These are phyloP conservation scores for Gephyroberyx darwinii DNA, from an alignment of 2,797 vertebrate genomes.

Conservation along the genomic window DNA sequence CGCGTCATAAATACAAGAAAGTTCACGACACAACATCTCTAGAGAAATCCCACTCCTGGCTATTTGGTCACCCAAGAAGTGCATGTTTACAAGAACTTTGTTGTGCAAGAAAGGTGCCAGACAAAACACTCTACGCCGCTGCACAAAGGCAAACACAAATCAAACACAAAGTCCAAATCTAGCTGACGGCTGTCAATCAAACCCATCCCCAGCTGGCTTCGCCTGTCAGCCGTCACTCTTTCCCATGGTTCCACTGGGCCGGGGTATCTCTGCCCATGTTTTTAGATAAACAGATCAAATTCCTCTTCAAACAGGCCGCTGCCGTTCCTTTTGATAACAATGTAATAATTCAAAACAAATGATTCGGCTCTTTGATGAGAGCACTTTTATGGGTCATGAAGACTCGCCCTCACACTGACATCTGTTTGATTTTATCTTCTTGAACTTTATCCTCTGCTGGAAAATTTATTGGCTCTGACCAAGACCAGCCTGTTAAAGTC, in stretches of 20 bases:
- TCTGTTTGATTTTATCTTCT: slow-evolving; percentile 99
- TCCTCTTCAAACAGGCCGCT: slow-evolving; percentile 98
- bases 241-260: slow-evolving; percentile 87
- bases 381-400: slow-evolving; percentile 98
- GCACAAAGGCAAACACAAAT: slow-evolving; percentile 70
- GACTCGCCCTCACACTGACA: slow-evolving; percentile 93
- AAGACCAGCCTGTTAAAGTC: slow-evolving; percentile 92
- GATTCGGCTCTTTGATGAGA: slow-evolving; percentile 99
- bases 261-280: slow-evolving; percentile 87
- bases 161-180: slow-evolving; percentile 66
- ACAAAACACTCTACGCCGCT: slow-evolving; percentile 46
- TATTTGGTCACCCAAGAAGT: background rate
- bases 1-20: slow-evolving; percentile 12
- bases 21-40: slow-evolving; percentile 15
- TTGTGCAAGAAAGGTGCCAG: slow-evolving; percentile 53
- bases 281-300: slow-evolving; percentile 99
- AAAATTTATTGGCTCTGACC: slow-evolving; percentile 98
- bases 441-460: slow-evolving; percentile 98
- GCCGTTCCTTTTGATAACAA: slow-evolving; percentile 96
- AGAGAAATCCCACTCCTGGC: slow-evolving; percentile 17
- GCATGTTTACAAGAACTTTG: slow-evolving; percentile 39
- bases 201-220: slow-evolving; percentile 78
- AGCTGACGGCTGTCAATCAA: slow-evolving; percentile 92
- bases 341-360: slow-evolving; percentile 99
- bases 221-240: slow-evolving; percentile 84